A percentile compares a stretch with the other conserved stretches of the same genome.
These are phyloP conservation scores for Neoaliturus tenellus DNA, from an alignment of 2,888 invertebrate species.

Conservation along the genomic window DNA sequence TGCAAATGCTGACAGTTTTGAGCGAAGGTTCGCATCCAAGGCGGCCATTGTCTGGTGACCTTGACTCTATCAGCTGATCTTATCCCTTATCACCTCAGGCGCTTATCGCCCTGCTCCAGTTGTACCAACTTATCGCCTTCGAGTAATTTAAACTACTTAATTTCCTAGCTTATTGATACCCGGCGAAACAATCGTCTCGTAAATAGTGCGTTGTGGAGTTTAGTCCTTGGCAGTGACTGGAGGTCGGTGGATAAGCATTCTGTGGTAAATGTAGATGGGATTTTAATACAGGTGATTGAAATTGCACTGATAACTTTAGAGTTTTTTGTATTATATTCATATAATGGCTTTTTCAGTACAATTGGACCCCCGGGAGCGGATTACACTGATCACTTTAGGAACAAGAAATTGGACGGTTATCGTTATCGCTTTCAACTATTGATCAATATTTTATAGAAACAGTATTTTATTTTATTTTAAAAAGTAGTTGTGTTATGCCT, in stretches of 20 bases:
- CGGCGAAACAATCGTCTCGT: background rate
- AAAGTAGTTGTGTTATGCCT: no score
- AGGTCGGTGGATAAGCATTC: background rate
- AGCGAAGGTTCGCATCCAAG: slow-evolving; percentile 24
- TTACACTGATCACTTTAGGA: no score
- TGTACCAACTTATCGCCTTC: background rate
- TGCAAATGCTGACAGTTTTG: background rate
- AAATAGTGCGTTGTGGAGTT: background rate
- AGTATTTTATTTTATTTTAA: no score
- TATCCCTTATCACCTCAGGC: slow-evolving; percentile 9
- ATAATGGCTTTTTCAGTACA: no score
- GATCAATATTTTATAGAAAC: no score
- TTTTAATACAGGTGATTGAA: no score
- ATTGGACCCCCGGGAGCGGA: no score
- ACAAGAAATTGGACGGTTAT: no score
- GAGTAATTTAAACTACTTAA: background rate
- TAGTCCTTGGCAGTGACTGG: background rate
- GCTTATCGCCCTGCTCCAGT: background rate
- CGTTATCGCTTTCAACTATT: no score
- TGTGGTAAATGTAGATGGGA: background rate
- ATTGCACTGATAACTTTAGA: no score
- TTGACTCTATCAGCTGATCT: slow-evolving; percentile 9
- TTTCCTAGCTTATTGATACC: slow-evolving; percentile 7
- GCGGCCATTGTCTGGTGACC: background rate
- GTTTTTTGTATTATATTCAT: no score